These are phyloP conservation scores for Drosophila biarmipes DNA, from an alignment of 1,140 invertebrate species.

Conservation along the genomic window DNA sequence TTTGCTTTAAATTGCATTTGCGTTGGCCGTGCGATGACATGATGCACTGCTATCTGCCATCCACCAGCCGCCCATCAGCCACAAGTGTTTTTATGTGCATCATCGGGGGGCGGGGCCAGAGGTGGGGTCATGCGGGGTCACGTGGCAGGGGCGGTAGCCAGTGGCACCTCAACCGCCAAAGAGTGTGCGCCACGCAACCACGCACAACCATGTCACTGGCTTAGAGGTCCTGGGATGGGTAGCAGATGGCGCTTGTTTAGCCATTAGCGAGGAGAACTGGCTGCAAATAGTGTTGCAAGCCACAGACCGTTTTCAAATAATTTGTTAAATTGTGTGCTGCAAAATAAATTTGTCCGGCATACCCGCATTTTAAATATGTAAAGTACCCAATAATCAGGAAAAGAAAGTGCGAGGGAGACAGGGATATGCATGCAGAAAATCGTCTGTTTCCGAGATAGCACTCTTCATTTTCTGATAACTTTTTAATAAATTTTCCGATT, in stretches of 20 bases:
- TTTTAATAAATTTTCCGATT: too few species aligned
- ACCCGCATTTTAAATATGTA: too few species aligned
- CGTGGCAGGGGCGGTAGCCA: not conserved
- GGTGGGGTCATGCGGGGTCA: not conserved
- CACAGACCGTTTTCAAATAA: conserved; percentile 1
- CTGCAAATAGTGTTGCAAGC: conserved; percentile 33
- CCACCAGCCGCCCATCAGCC: conserved; percentile 57
- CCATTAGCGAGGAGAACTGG: conserved; percentile 57
- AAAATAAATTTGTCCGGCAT: too few species aligned
- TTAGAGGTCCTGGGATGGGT: conserved; percentile 1
- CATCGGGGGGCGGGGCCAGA: conserved; percentile 5
- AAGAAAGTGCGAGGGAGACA: too few species aligned
- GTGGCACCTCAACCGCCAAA: conserved; percentile 20
- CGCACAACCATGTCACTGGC: conserved; percentile 66
- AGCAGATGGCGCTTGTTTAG: conserved; percentile 65
- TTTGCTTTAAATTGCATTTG: conserved; percentile 83
- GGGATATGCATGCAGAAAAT: too few species aligned
- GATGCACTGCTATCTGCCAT: conserved; percentile 33
- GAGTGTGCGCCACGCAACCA: conserved; percentile 39
- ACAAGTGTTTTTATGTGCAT: conserved; percentile 69
- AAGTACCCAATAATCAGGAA: too few species aligned
- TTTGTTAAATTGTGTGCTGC: too few species aligned
- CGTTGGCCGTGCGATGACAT: conserved; percentile 70
- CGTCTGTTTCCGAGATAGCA: too few species aligned
- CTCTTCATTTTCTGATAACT: too few species aligned